Base-by-base conservation (phyloP, 2,888 invertebrate species). In the Euzophera pinguis region DNA sequence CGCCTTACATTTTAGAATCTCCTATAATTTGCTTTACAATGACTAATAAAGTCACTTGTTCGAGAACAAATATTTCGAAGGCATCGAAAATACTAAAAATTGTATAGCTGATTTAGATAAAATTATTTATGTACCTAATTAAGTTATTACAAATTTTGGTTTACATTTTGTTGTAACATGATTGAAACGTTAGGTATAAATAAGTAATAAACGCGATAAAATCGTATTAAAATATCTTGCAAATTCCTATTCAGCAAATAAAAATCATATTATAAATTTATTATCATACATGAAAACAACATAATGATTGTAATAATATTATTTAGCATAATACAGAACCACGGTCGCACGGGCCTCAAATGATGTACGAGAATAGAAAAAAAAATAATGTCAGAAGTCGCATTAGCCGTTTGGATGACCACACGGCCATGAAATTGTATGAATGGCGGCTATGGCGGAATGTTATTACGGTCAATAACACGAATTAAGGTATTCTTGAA, bases 21-120 rank as follows among this genome's bases (percentile, higher is more conserved):
- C 61, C 67, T 62, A 72, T 65, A 70, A 66, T 59, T 54, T 58
- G 61, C 62, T 65, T 65, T 65, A 61, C 56, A 63, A 59, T 69
- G 73, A 75, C 65, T 72, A 65, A 70, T 45, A 38, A 52, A 22
- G 52, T 50, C 22, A 51, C 48, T 43, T 50, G 42, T 41, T 50
- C n/a, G 6, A 14, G 16, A 32, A 9, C 13, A 14, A 32, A 34
- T 45, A 14, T 32, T 22, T 41, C 13, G n/a, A 32, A n/a, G 16
- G 13, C 12, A 45, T 32, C 10, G 16, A 14, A 10, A 43, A 45
- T 32, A 34, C 34, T n/a, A n/a, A n/a, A n/a, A n/a, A n/a, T n/a
- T n/a, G n/a, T n/a, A n/a, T n/a, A n/a, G n/a, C n/a, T n/a, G n/a
- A n/a, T n/a, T n/a, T n/a, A n/a, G n/a, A n/a, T n/a, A n/a, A n/a